phyloP scores from a whole-genome alignment of 2,797 vertebrate genomes.

The Sebastes goodei region DNA sequence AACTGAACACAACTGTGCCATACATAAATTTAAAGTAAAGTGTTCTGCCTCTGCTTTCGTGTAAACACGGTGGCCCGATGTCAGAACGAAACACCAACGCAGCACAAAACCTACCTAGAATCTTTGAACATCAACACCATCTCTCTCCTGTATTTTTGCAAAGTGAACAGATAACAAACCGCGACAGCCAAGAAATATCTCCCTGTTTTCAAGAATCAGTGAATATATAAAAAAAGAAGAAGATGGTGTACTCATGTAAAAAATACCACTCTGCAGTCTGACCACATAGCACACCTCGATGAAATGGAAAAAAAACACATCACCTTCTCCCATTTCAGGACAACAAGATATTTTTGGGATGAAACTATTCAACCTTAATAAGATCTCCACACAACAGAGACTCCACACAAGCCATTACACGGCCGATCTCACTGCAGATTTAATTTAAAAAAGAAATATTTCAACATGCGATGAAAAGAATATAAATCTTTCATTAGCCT shows the following conservation, averaged over 20 bases:
- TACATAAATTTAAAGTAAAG: slow-evolving; percentile 11
- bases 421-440: slow-evolving; percentile 56
- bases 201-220: slow-evolving; percentile 1
- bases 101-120: background rate
- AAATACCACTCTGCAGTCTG: background rate
- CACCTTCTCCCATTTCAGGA: slow-evolving; percentile 19
- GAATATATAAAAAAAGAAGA: background rate
- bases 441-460: slow-evolving; percentile 69
- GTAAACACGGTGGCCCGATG: background rate
- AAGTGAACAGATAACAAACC: background rate
- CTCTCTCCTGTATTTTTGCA: background rate
- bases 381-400: slow-evolving; percentile 46
- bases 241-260: background rate
- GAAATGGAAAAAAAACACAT: background rate
- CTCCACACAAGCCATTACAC: slow-evolving; percentile 47
- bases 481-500: slow-evolving; percentile 76
- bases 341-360: slow-evolving; percentile 48
- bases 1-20: background rate
- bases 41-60: slow-evolving; percentile 11
- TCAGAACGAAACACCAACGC: slow-evolving; percentile 10
- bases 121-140: background rate
- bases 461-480: slow-evolving; percentile 58
- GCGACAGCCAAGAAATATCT: background rate
- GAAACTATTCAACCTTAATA: slow-evolving; percentile 70
- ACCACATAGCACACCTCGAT: slow-evolving; percentile 6